phyloP scores from a whole-genome alignment of 2,113 vertebrate species.

The Neolamprologus variostigma region DNA sequence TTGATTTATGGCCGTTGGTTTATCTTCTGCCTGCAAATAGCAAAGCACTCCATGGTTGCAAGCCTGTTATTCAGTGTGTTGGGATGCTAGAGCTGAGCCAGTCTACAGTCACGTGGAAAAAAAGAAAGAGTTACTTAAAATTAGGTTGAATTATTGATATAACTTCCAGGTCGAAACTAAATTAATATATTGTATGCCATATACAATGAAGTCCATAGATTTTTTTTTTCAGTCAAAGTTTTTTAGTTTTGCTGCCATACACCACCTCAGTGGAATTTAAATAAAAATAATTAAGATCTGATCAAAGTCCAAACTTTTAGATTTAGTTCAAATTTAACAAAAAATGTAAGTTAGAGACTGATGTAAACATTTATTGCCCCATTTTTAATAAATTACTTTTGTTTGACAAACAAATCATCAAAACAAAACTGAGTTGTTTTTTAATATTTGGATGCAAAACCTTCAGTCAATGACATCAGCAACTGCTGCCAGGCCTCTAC shows the following conservation, averaged over 20 bases:
- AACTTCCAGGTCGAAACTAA: neutral
- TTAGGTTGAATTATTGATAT: neutral
- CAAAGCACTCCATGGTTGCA: neutral
- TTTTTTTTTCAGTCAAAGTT: neutral
- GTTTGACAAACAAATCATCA: neutral
- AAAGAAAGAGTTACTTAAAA: neutral
- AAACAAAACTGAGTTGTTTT: neutral
- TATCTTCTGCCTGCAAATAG: constrained; percentile 48
- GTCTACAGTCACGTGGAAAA: neutral
- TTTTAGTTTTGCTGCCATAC: neutral
- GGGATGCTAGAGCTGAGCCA: neutral
- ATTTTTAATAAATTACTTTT: neutral
- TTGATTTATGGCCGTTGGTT: constrained; percentile 52
- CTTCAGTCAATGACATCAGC: neutral
- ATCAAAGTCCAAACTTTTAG: neutral
- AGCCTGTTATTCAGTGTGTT: neutral
- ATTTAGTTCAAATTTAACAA: neutral
- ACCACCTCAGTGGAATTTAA: neutral
- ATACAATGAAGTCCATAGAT: neutral
- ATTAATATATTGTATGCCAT: neutral
- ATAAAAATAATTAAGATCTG: neutral
- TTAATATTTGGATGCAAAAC: neutral
- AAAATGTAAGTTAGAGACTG: neutral
- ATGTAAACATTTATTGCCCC: neutral
- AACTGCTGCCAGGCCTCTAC: neutral